Evolutionary conservation across 2,113 vertebrate genomes (phyloP).

Genomic region (Phycodurus eques): DNA sequence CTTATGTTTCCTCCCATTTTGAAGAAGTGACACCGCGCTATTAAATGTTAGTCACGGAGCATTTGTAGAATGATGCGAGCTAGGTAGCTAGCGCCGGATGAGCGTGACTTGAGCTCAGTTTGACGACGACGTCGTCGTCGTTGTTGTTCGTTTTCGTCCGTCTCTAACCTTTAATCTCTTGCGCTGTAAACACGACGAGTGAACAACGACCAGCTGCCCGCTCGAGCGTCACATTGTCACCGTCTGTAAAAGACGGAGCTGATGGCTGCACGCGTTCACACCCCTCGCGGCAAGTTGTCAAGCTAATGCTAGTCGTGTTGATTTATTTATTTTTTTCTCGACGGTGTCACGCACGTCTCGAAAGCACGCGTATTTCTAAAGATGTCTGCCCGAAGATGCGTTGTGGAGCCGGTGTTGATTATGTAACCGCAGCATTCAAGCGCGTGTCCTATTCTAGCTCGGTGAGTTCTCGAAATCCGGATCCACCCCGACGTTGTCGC

Average conservation of each 20-base stretch:
- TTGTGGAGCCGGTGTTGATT: conserved; percentile 35
- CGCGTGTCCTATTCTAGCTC: conserved; percentile 12
- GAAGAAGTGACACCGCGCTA: background rate
- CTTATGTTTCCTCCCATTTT: background rate
- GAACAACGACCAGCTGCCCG: conserved; percentile 27
- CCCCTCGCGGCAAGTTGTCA: conserved; percentile 29
- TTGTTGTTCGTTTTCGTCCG: background rate
- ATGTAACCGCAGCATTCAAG: conserved; percentile 43
- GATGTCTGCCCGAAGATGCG: background rate
- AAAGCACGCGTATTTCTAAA: background rate
- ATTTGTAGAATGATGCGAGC: conserved; percentile 3
- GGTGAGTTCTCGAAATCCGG: background rate
- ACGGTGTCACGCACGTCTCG: background rate
- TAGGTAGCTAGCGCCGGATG: background rate
- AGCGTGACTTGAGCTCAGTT: background rate
- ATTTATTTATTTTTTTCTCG: background rate
- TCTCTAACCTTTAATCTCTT: background rate
- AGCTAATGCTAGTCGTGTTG: conserved; percentile 12
- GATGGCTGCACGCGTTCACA: conserved; percentile 32
- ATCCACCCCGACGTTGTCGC: background rate
- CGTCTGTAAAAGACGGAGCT: too few species aligned
- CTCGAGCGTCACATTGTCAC: conserved; percentile 33
- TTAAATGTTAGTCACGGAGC: background rate
- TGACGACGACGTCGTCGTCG: background rate
- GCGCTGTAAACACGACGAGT: background rate